Percentiles rank a stretch among this genome's conserved stretches.
These are phyloP conservation scores for Oscheius onirici DNA, from an alignment of 2,888 invertebrate genomes.

Conservation along the genomic window DNA sequence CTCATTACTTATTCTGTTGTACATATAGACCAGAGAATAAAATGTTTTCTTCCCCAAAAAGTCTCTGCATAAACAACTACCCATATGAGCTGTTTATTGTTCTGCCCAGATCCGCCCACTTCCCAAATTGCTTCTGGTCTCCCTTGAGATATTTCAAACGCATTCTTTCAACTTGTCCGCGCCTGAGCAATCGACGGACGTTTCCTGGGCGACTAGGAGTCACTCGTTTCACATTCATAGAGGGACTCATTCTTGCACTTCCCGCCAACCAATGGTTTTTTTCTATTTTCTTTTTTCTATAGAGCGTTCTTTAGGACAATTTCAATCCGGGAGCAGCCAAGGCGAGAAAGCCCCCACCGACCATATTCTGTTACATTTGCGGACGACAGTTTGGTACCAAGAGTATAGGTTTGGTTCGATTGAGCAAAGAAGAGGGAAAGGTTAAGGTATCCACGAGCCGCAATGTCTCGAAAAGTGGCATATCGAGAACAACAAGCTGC, in stretches of 20 bases:
- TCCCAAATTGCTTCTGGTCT: slow-evolving; percentile 1
- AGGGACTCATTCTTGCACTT: slow-evolving; percentile 13
- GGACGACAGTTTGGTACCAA: slow-evolving; percentile 79
- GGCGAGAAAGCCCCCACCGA: slow-evolving; percentile 70
- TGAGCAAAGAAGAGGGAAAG: background rate
- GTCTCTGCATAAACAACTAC: no score
- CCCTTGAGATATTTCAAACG: background rate
- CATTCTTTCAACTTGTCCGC: slow-evolving; percentile 11
- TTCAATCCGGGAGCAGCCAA: slow-evolving; percentile 58
- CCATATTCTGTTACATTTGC: slow-evolving; percentile 78
- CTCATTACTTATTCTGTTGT: no score
- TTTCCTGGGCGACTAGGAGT: slow-evolving; percentile 28
- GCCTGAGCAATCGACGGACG: slow-evolving; percentile 9
- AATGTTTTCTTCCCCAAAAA: no score
- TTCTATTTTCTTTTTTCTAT: background rate
- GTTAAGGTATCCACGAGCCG: slow-evolving; percentile 70
- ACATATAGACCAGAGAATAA: no score
- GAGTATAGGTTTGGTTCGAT: slow-evolving; percentile 73
- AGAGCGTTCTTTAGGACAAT: slow-evolving; percentile 47
- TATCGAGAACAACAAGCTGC: slow-evolving; percentile 77
- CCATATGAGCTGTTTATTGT: no score
- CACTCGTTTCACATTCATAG: slow-evolving; percentile 24
- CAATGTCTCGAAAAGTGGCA: slow-evolving; percentile 80
- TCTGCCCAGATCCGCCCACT: background rate
- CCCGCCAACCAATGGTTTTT: slow-evolving; percentile 2